Conservation (phyloP, 2,888 invertebrate species). For the Parthenolecanium corni region DNA sequence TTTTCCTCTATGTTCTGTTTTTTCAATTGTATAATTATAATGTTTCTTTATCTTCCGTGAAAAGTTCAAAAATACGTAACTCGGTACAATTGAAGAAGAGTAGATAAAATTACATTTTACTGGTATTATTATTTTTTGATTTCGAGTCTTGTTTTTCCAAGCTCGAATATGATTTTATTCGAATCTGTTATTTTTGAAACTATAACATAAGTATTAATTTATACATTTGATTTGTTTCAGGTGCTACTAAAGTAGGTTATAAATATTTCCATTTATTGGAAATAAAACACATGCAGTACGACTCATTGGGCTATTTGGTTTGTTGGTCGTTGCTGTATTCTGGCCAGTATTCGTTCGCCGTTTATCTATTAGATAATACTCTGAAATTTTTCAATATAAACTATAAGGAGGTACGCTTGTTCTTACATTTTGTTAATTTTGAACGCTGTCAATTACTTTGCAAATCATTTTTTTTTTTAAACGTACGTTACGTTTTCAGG, state of each 20-base stretch:
- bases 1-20: too few relatives aligned
- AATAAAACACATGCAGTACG: conserved; percentile 84
- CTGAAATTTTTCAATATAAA: conserved; percentile 77
- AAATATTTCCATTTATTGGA: conserved; percentile 66
- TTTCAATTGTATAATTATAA: too few relatives aligned
- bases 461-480: neutral
- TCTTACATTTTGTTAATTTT: neutral
- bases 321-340: conserved; percentile 60
- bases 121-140: too few relatives aligned
- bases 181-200: too few relatives aligned
- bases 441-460: neutral
- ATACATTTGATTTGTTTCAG: conserved; percentile 43
- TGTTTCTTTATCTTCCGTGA: neutral
- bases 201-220: too few relatives aligned
- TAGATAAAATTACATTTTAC: too few relatives aligned
- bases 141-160: neutral
- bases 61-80: neutral
- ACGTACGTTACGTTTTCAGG: conserved; percentile 44
- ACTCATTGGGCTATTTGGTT: conserved; percentile 78
- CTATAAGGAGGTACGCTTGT: conserved; percentile 61
- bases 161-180: too few relatives aligned
- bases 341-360: conserved; percentile 58
- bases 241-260: conserved; percentile 62
- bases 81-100: too few relatives aligned
- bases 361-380: conserved; percentile 59